phyloP scores from a whole-genome alignment of 2,888 invertebrate species.

The Mythimna vitellina region DNA sequence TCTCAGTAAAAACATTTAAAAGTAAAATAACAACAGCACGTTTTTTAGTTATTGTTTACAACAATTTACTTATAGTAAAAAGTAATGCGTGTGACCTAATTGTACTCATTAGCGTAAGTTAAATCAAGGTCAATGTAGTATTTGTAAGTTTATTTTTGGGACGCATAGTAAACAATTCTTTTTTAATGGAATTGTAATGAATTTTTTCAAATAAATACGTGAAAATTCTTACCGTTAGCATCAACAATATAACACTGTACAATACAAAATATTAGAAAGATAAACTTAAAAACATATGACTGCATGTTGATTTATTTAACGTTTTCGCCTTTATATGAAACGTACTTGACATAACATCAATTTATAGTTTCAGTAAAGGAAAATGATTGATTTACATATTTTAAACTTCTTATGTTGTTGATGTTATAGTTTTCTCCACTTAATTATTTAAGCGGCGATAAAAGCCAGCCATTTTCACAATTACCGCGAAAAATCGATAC shows the following conservation, averaged over 20 bases:
- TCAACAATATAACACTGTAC: conserved; percentile 67
- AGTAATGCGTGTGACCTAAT: conserved; percentile 19
- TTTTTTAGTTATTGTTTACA: not conserved
- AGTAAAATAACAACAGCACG: not conserved
- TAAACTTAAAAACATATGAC: conserved; percentile 64
- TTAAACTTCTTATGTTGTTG: conserved; percentile 19
- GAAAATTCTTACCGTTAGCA: conserved; percentile 62
- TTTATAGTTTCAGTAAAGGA: conserved; percentile 9
- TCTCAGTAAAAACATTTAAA: not conserved
- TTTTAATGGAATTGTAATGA: not conserved
- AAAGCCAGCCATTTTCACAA: conserved; percentile 65
- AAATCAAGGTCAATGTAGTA: conserved; percentile 39
- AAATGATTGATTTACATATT: conserved; percentile 13
- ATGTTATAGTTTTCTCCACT: conserved; percentile 49
- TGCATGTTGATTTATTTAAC: conserved; percentile 59
- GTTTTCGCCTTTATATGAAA: not conserved
- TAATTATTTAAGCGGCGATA: conserved; percentile 48
- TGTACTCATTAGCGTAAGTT: conserved; percentile 23
- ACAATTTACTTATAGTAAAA: conserved; percentile 8
- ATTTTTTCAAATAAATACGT: not conserved
- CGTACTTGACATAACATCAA: conserved; percentile 16
- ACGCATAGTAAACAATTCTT: conserved; percentile 20
- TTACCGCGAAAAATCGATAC: conserved; percentile 77
- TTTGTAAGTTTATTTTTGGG: conserved; percentile 21
- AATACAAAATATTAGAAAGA: conserved; percentile 67